phyloP scores from a whole-genome alignment of 2,888 invertebrate genomes.

The Liodrosophila aerea region DNA sequence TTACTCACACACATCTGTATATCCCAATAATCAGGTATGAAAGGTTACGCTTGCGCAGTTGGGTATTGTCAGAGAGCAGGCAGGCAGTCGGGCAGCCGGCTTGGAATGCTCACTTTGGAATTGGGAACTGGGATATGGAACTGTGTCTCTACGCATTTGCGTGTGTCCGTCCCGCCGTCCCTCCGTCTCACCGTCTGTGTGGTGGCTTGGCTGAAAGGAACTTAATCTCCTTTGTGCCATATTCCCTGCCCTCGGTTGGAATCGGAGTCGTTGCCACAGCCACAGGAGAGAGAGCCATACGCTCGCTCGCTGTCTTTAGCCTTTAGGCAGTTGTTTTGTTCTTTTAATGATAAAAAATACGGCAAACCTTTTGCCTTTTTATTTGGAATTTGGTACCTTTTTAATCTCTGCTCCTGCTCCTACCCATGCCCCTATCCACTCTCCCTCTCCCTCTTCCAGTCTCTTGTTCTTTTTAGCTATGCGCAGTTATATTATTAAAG shows the following conservation, averaged over 20 bases:
- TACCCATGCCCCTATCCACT: background rate
- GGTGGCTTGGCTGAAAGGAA: constrained; percentile 54
- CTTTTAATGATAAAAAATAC: constrained; percentile 74
- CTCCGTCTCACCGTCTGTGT: constrained; percentile 6
- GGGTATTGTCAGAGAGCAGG: constrained; percentile 35
- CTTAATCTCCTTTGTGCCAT: constrained; percentile 78
- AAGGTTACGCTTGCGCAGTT: constrained; percentile 76
- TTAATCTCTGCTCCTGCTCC: constrained; percentile 59
- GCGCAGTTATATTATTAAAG: constrained; percentile 67
- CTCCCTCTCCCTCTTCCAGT: background rate
- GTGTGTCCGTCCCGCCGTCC: constrained; percentile 25
- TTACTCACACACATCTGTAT: constrained; percentile 21
- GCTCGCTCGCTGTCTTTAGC: constrained; percentile 18
- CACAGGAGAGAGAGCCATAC: too few relatives aligned
- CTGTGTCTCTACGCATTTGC: constrained; percentile 62
- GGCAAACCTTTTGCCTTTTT: constrained; percentile 69
- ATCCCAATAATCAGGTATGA: constrained; percentile 71
- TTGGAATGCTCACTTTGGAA: constrained; percentile 74
- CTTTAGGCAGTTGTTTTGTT: constrained; percentile 53
- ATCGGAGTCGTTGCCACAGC: constrained; percentile 8
- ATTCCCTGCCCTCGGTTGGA: constrained; percentile 44
- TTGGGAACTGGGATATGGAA: constrained; percentile 27
- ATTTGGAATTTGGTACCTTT: constrained; percentile 78
- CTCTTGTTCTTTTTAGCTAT: constrained; percentile 21
- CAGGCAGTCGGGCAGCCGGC: constrained; percentile 20